These are phyloP conservation scores for Poeciliopsis paucimaculata DNA, from an alignment of 2,797 vertebrate genomes.

Conservation along the genomic window DNA sequence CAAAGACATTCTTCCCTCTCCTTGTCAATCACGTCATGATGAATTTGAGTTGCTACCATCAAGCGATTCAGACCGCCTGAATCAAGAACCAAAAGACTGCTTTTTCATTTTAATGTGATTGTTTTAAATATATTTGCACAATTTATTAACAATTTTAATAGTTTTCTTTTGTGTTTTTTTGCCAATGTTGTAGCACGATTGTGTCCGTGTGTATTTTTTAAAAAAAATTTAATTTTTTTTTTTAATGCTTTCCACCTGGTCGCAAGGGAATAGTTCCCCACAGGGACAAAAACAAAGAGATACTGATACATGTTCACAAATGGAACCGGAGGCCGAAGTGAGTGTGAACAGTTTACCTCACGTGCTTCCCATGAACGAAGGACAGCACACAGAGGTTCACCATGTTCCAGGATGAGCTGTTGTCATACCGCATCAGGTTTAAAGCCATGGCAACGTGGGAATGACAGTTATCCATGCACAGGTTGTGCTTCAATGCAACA, in stretches of 20 bases:
- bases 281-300: not conserved
- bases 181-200: not conserved
- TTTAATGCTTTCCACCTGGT: not conserved
- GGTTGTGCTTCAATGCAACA: conserved; percentile 86
- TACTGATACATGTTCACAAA: not conserved
- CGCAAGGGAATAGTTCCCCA: not conserved
- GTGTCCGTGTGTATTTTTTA: not conserved
- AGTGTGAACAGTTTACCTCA: conserved; percentile 82
- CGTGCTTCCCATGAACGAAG: conserved; percentile 89
- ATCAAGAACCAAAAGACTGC: not conserved
- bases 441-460: conserved; percentile 98
- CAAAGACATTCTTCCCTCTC: not conserved
- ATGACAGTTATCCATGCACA: conserved; percentile 98
- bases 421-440: conserved; percentile 94
- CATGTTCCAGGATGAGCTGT: conserved; percentile 97
- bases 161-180: not conserved
- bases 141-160: not conserved
- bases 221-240: no score
- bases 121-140: not conserved
- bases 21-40: not conserved
- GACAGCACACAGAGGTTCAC: conserved; percentile 89
- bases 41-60: not conserved
- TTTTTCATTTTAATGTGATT: not conserved
- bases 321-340: not conserved
- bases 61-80: no score